Evolutionary conservation across 2,888 invertebrate genomes (phyloP), one percentile per base, ranked within the genome.

Genomic region (Tholera decimalis): DNA sequence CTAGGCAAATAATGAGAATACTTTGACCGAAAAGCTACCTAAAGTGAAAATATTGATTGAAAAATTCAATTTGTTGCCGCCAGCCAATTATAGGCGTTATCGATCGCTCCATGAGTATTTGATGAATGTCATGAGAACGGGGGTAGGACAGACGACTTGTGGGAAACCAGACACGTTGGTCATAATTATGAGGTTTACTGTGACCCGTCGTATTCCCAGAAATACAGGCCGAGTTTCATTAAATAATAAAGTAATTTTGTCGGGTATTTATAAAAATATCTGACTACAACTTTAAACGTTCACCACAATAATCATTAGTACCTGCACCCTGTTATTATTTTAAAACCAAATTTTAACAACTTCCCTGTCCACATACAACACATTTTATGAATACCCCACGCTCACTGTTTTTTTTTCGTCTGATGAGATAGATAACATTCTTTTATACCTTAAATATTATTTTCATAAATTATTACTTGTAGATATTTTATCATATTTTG

Each of bases 81-180:
- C 30, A 15, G n/a, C 13, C 26, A 55, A 24, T 61, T 24, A 47
- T 61, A 65, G 9, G 8, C 15, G 2, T 9, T n/a, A 69, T 80
- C 77, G 55, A 80, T 77, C 47, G 6, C 7, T 4, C 6, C 0
- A 63, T 79, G 63, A 80, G 13, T 79, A 64, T 44, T 77, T 64
- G 3, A 79, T 73, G 61, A 73, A 79, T 69, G 66, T 15, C 73
- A 53, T 65, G 68, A 4, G 78, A 80, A 78, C 0, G 11, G 3
- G 26, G 33, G 7, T 24, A 7, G 13, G 35, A 18, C 8, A 0
- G 4, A 0, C 68, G 20, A 6, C 43, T 61, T 53, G 57, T 69
- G 56, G 33, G 28, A 75, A 37, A 22, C 6, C 11, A 3, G 8
- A 43, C n/a, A 37, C 11, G 0, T 15, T 22, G 20, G 0, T 13